Base-by-base conservation (phyloP, 2,888 invertebrate genomes). In the Pharmacophagus antenor region DNA sequence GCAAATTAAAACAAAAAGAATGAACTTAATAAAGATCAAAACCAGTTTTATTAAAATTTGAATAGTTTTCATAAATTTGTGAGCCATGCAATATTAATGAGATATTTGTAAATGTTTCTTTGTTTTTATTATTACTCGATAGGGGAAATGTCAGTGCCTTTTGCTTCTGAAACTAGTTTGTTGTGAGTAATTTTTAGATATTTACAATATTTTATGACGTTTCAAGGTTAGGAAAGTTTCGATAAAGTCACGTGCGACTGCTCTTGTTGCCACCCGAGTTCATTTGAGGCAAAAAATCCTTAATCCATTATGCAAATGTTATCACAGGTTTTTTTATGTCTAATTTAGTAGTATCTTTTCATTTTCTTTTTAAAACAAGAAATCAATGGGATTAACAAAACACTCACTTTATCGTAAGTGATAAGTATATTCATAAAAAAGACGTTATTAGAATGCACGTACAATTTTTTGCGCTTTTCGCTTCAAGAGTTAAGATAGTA, bases 41-140 rank as follows among this genome's bases (percentile, higher is more conserved):
- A 62, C 60, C 51, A 15, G 47, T 46, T 63, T 25, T 52, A 49
- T 27, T 47, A 58, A 44, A 49, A 51, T 58, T 21, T 37, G 70
- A 77, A 77, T 76, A 66, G 76, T 80, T 78, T 76, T 74, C 72
- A 79, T 83, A 79, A 78, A 80, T 83, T 79, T 74, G 69, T 67
- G 73, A 78, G 80, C 84, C 79, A 80, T 83, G 82, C 77, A 80
- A 67, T 70, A 71, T 65, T 72, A 70, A 75, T 73, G 58, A 73
- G 64, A 73, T 67, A 61, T 66, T 67, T 67, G 63, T 65, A 65
- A 71, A 71, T 70, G 71, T 71, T 70, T 73, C 68, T 75, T 75
- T 72, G 70, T 68, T 72, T 69, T 69, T 60, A 53, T 23, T 21
- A 41, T 53, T 25, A 17, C 23, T 51, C 21, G 20, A 18, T 58